These are phyloP conservation scores for Metridium senile DNA, from an alignment of 92 coral and sea anemone species.

Conservation along the genomic window DNA sequence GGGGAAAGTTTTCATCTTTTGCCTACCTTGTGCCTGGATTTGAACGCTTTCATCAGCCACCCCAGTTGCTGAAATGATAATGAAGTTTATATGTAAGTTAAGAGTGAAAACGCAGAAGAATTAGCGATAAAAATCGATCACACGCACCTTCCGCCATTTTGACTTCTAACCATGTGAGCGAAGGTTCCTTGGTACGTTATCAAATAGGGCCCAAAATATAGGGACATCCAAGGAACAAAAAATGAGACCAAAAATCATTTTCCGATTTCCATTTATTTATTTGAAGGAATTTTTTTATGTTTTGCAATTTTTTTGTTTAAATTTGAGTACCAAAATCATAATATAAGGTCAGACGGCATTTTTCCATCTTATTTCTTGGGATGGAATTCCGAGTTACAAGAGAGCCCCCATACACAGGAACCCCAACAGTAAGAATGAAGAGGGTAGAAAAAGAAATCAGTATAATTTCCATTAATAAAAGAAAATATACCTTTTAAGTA, in stretches of 20 bases:
- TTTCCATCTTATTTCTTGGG: too few relatives aligned
- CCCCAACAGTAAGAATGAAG: background rate
- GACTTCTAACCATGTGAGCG: slow-evolving; percentile 28
- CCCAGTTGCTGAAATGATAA: slow-evolving; percentile 24
- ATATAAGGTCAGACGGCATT: too few relatives aligned
- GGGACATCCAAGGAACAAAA: background rate
- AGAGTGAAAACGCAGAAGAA: background rate
- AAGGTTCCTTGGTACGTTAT: slow-evolving; percentile 9
- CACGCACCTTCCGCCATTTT: slow-evolving; percentile 92
- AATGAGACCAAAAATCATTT: background rate
- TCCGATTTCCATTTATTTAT: too few relatives aligned
- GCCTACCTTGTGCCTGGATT: slow-evolving; percentile 16
- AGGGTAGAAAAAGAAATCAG: background rate
- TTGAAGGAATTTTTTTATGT: too few relatives aligned
- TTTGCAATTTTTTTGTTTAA: too few relatives aligned
- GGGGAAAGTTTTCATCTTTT: background rate
- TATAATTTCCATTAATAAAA: too few relatives aligned
- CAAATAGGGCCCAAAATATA: background rate
- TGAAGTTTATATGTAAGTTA: background rate
- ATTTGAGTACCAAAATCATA: too few relatives aligned
- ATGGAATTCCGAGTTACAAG: background rate
- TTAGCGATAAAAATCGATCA: background rate
- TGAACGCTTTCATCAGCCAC: slow-evolving; percentile 18
- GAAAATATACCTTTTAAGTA: too few relatives aligned
- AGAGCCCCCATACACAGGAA: slow-evolving; percentile 5